Evolutionary conservation across 2,888 invertebrate genomes (phyloP).

Genomic region (Nomada ferruginata): DNA sequence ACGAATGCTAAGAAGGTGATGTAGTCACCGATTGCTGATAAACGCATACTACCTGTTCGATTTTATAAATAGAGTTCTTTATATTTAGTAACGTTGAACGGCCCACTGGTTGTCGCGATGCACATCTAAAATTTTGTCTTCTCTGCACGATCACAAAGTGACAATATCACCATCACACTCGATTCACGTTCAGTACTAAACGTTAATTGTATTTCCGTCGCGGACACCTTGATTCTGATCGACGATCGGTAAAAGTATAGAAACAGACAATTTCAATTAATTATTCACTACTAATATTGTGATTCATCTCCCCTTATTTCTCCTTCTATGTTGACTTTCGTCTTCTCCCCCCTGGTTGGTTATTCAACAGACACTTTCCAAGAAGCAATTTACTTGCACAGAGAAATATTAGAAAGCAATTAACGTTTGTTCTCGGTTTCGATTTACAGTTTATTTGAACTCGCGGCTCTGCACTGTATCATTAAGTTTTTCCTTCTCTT

Average conservation of each 20-base stretch:
- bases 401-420: conserved; percentile 17
- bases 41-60: conserved; percentile 46
- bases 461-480: background rate
- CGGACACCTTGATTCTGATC: conserved; percentile 39
- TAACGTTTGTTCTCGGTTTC: background rate
- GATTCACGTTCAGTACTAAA: background rate
- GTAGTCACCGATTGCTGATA: conserved; percentile 56
- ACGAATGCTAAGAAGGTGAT: background rate
- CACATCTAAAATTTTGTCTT: conserved; percentile 18
- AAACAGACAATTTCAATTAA: conserved; percentile 23
- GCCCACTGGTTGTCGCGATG: conserved; percentile 16
- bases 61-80: conserved; percentile 73
- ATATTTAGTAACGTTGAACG: conserved; percentile 68
- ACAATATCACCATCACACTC: conserved; percentile 21
- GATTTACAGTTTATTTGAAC: background rate
- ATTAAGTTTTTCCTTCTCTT: background rate
- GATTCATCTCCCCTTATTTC: conserved; percentile 1
- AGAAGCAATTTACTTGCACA: background rate
- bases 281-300: background rate
- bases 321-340: background rate
- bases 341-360: conserved; percentile 8
- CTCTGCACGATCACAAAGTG: conserved; percentile 20
- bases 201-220: conserved; percentile 3
- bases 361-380: conserved; percentile 33
- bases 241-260: conserved; percentile 49